Conservation (phyloP, 2,797 vertebrate species). For the Trachurus trachurus region DNA sequence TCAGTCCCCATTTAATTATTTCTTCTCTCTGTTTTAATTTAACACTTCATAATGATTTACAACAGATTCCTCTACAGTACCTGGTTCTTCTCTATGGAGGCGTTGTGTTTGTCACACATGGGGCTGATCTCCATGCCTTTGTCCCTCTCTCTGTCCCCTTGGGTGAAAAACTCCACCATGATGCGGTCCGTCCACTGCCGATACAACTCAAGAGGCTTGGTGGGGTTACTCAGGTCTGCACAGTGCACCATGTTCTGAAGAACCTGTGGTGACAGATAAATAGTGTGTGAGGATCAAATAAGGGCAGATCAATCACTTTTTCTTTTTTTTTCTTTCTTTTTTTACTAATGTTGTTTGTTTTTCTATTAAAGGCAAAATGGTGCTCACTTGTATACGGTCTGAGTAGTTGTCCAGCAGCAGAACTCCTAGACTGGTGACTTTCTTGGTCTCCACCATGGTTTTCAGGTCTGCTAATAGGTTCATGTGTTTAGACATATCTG, state of each 20-base stretch:
- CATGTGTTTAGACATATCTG: conserved; percentile 98
- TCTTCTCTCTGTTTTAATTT: background rate
- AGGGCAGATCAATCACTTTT: background rate
- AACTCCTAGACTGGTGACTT: conserved; percentile 94
- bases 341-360: background rate
- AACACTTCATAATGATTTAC: background rate
- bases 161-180: conserved; percentile 94
- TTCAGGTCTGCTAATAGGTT: conserved; percentile 94
- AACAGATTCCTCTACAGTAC: conserved; percentile 68
- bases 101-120: conserved; percentile 95
- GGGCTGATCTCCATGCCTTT: conserved; percentile 95
- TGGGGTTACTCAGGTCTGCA: conserved; percentile 94
- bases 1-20: background rate
- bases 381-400: conserved; percentile 91
- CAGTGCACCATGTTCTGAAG: conserved; percentile 96
- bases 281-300: background rate
- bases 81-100: conserved; percentile 95
- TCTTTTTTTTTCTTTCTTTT: background rate
- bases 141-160: conserved; percentile 92
- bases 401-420: conserved; percentile 95
- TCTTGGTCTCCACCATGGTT: conserved; percentile 98
- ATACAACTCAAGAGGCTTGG: conserved; percentile 93
- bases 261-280: conserved; percentile 81
- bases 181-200: conserved; percentile 93
- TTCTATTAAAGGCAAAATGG: background rate